Conservation (phyloP, 2,113 vertebrate species). For the Saguinus midas region DNA sequence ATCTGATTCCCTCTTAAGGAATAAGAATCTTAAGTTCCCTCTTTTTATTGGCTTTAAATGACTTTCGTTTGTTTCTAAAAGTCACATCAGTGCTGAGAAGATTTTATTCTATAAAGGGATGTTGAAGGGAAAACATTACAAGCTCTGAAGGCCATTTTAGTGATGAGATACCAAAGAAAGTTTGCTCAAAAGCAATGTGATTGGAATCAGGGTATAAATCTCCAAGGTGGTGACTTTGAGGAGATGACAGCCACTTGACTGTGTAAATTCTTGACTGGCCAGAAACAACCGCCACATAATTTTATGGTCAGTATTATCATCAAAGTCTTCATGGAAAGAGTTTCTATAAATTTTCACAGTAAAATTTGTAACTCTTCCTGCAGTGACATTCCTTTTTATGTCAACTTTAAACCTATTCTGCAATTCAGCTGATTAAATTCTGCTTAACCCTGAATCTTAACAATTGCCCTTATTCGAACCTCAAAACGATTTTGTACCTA, state of each 20-base stretch:
- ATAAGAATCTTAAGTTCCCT: not conserved
- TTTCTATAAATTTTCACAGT: constrained; percentile 14
- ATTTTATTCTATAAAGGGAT: not conserved
- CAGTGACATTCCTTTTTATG: not conserved
- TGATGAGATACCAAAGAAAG: not conserved
- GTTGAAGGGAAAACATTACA: not conserved
- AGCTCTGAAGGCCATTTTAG: not conserved
- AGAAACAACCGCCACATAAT: not conserved
- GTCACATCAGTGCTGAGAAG: not conserved
- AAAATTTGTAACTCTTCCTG: constrained; percentile 1
- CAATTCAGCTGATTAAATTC: not conserved
- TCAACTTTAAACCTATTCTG: not conserved
- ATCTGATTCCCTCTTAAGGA: no score
- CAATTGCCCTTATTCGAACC: not conserved
- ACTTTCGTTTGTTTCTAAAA: not conserved
- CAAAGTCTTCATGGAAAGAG: not conserved
- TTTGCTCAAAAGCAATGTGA: not conserved
- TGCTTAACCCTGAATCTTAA: not conserved
- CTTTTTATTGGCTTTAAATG: not conserved
- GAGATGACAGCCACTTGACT: not conserved
- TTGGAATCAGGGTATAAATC: not conserved
- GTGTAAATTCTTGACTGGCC: constrained; percentile 14
- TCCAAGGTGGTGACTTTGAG: not conserved
- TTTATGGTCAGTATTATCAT: constrained; percentile 15
- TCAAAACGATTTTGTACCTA: not conserved